Base-by-base conservation (phyloP, 2,888 invertebrate species). In the Therioaphis trifolii region DNA sequence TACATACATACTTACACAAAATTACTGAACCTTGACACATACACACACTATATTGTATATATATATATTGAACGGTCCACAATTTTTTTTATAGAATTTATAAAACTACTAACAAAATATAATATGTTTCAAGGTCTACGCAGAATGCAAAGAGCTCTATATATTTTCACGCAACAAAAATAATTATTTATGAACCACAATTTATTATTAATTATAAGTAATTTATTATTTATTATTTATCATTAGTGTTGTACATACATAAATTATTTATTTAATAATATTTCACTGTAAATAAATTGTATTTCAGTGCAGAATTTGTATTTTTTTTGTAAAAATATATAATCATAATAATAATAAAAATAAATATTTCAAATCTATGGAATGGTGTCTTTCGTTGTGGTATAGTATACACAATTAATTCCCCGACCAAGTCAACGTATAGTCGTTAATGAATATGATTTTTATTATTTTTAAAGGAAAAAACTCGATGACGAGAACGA, bases 11-110 rank as follows among this genome's bases (percentile, higher is more conserved):
- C 63, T 29, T 63, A 11, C 46, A 46, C n/a, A 49, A 46, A 66
- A 77, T 77, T 12, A 77, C 49, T 49, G 27, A 66, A 63, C 77
- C 77, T 29, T 63, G 77, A 77, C 77, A 77, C 63, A 35, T 29
- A 49, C 52, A 29, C n/a, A n/a, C n/a, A n/a, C n/a, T n/a, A n/a
- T n/a, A n/a, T n/a, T n/a, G n/a, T n/a, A n/a, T n/a, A n/a, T n/a
- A n/a, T n/a, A 75, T 52, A 14, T 58, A 46, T 29, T 63, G 49
- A 49, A 63, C 29, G 29, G 27, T 35, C 9, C 9, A 75, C 49
- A 24, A 12, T 75, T 35, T 43, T n/a, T n/a, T 18, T 74, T 40
- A 49, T 77, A 49, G 14, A 58, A 58, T 58, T 58, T 58, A 49
- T 63, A 29, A 49, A 63, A 46, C 29, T 29, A 77, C 21, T 77